Base-by-base conservation (phyloP, 2,797 vertebrate genomes). In the Antrozous pallidus region DNA sequence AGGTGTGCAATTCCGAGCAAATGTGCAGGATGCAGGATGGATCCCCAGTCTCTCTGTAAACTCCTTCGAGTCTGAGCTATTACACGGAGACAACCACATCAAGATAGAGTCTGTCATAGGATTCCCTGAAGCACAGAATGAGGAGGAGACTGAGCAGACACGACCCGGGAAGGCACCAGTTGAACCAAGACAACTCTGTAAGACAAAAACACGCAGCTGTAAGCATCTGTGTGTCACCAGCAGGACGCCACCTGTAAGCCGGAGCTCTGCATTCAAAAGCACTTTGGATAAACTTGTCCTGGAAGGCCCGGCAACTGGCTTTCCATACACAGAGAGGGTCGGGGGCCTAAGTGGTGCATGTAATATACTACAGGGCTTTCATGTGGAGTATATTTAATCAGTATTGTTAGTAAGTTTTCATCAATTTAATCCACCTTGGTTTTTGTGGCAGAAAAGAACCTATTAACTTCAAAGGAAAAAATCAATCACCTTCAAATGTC, bases 91-190 rank as follows among this genome's bases (percentile, higher is more conserved):
- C 99, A 0, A 99, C 99, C 40, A 99, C 99, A 10, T 99, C 99
- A 36, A 99, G 98, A 98, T 99, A 99, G 95, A 99, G 99, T 97
- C 99, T 99, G 98, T 99, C 99, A 2, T 99, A 99, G 31, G 99
- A 99, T 97, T 99, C 99, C 88, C 99, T 99, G 99, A 99, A 99
- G 98, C 99, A 98, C 94, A 99, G 98, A 97, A 99, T 98, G 97
- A 99, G 98, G 93, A 99, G 97, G 56, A 99, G 99, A 98, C 99
- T 99, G 98, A 99, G 99, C 98, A 99, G 96, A 94, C 99, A 99
- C 0, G 99, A 99, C 79, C 99, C 99, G 0, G 99, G 99, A 83
- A 99, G 98, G 98, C 99, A 99, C 99, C 99, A 99, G 98, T 99
- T 99, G 97, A 99, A 98, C 99, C 99, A 99, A 38, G 99, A 99